phyloP scores from a whole-genome alignment of 2,113 vertebrate genomes.

The Willisornis vidua region DNA sequence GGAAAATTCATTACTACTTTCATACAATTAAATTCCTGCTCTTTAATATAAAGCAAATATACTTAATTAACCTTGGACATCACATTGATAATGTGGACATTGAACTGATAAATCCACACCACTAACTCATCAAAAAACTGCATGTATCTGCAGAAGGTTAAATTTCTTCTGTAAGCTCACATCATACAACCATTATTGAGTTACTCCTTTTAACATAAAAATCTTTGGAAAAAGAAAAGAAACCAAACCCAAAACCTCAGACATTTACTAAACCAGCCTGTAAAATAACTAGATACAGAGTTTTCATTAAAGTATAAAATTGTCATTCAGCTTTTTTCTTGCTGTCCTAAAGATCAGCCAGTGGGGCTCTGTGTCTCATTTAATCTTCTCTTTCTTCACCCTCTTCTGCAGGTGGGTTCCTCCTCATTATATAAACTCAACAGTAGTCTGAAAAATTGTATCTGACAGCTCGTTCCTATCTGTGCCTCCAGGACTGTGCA shows the following conservation, averaged over 20 bases:
- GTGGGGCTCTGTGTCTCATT: not conserved
- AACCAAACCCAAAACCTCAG: not conserved
- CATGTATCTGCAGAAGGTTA: not conserved
- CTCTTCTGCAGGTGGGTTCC: constrained; percentile 19
- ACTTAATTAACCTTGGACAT: not conserved
- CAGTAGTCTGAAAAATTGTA: not conserved
- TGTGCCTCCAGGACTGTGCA: not conserved
- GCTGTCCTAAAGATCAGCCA: not conserved
- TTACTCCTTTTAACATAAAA: not conserved
- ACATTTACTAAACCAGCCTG: not conserved
- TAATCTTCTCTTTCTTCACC: not conserved
- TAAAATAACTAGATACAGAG: not conserved
- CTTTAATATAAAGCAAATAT: not conserved
- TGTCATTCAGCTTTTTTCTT: not conserved
- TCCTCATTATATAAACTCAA: constrained; percentile 32
- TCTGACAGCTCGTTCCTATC: constrained; percentile 43
- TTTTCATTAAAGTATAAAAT: not conserved
- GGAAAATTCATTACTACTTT: not conserved
- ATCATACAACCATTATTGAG: not conserved
- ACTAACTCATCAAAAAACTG: not conserved
- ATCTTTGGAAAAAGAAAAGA: not conserved
- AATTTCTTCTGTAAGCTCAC: not conserved
- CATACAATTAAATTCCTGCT: not conserved
- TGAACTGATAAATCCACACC: not conserved
- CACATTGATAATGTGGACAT: not conserved